Base-by-base conservation (phyloP, 2,797 vertebrate species). In the Sebastes dallii region DNA sequence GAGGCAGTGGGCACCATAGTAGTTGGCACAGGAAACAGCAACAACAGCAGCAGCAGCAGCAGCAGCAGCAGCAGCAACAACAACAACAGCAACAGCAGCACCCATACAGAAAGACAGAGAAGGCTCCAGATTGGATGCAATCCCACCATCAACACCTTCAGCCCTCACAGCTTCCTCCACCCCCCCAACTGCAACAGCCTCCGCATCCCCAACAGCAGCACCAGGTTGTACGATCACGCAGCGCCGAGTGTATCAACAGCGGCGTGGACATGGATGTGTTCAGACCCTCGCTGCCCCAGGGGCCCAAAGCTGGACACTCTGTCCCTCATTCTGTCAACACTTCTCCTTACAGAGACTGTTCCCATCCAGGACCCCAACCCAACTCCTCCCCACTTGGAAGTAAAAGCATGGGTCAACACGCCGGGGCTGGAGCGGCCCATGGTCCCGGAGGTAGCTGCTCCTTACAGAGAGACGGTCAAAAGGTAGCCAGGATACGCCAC, bases 401-500 rank as follows among this genome's bases (percentile, higher is more conserved):
- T 69, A 96, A 96, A 91, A 92, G 82, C 68, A 91, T 95, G 83
- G 80, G 85, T 59, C 95, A 95, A 76, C 95, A 95, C 71, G 84
- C 83, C 14, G 90, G 94, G 42, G 79, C 87, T 52, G 91, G 86
- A 70, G 50, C 87, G 30, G 61, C 83, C 25, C 91, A 90, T 62
- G 88, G 85, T 61, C 77, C 89, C 27, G 94, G 91, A 66, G 92
- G 91, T 30, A 97, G 96, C 93, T 99, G 98, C 94, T 97, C 97
- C 84, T 95, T 98, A 92, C 98, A 98, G 75, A 93, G 95, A 88
- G 95, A 96, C 22, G 94, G 96, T 20, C 98, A 99, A 92, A 99
- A 98, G 84, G 97, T 99, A 89, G 98, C 98, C 16, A 96, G 97
- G 52, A 98, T 99, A 92, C 96, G 97, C 84, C 98, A 99, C 89